phyloP scores from a whole-genome alignment of 1,140 invertebrate species.

The Lordiphosa stackelbergi region DNA sequence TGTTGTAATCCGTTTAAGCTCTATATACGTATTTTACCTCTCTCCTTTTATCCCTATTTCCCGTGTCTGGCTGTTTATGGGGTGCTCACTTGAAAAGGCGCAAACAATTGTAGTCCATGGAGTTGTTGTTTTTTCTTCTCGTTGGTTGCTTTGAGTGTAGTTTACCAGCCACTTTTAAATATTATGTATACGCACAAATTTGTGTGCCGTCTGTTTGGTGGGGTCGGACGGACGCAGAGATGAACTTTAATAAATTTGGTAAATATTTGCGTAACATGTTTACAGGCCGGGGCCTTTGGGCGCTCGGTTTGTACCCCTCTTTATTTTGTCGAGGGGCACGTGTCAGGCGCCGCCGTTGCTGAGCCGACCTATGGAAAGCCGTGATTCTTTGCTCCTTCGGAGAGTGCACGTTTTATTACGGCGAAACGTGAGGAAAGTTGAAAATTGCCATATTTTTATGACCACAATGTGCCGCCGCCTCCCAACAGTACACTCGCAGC shows the following conservation, averaged over 20 bases:
- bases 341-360: slow-evolving; percentile 6
- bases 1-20: slow-evolving; percentile 12
- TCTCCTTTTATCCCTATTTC: slow-evolving; percentile 5
- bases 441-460: slow-evolving; percentile 64
- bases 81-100: slow-evolving; percentile 13
- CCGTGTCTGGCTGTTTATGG: slow-evolving; percentile 3
- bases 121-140: slow-evolving; percentile 3
- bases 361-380: slow-evolving; percentile 31
- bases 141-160: slow-evolving; percentile 12
- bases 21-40: slow-evolving; percentile 3
- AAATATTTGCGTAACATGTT: slow-evolving; percentile 57
- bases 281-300: slow-evolving; percentile 39
- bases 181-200: slow-evolving; percentile 10
- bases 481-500: background rate
- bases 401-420: slow-evolving; percentile 57
- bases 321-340: slow-evolving; percentile 3
- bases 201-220: slow-evolving; percentile 8
- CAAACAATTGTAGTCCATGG: slow-evolving; percentile 27
- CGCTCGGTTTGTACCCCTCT: slow-evolving; percentile 1
- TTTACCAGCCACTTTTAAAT: slow-evolving; percentile 25
- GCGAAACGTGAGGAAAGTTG: slow-evolving; percentile 57
- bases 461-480: slow-evolving; percentile 52
- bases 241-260: slow-evolving; percentile 59
- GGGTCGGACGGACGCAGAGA: slow-evolving; percentile 23
- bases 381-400: slow-evolving; percentile 37